A percentile compares a stretch with the other conserved stretches of the same genome.
Evolutionary conservation across 2,113 vertebrate species (phyloP).

Genomic region (Odontophorus gujanensis): DNA sequence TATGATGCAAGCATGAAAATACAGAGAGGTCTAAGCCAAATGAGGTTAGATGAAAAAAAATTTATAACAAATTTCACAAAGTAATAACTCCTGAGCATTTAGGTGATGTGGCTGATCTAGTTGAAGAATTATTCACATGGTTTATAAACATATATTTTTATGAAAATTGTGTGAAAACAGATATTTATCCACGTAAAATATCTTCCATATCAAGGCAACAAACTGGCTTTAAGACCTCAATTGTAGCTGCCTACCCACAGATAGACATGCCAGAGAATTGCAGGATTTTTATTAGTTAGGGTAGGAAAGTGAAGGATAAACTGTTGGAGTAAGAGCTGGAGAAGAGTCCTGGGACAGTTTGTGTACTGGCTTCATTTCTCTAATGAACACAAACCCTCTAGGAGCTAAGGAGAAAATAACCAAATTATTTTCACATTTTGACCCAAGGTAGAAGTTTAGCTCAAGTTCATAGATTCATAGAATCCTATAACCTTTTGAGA

Average conservation of each 20-base stretch:
- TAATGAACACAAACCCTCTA: not conserved
- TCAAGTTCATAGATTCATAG: not conserved
- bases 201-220: not conserved
- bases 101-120: not conserved
- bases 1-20: conserved; percentile 44
- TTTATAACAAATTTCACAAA: not conserved
- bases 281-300: not conserved
- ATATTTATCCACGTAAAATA: not conserved
- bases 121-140: not conserved
- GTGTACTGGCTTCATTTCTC: not conserved
- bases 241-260: not conserved
- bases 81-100: conserved; percentile 10
- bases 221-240: not conserved
- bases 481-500: too few species aligned
- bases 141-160: not conserved
- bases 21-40: conserved; percentile 48
- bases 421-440: not conserved
- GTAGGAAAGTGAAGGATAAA: conserved; percentile 30
- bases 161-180: too few species aligned
- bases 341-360: too few species aligned
- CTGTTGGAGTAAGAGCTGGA: not conserved
- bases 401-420: not conserved
- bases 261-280: not conserved
- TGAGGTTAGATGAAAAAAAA: not conserved
- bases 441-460: not conserved